Conservation (phyloP, 2,888 invertebrate species). For the Cacoxenus indagator region DNA sequence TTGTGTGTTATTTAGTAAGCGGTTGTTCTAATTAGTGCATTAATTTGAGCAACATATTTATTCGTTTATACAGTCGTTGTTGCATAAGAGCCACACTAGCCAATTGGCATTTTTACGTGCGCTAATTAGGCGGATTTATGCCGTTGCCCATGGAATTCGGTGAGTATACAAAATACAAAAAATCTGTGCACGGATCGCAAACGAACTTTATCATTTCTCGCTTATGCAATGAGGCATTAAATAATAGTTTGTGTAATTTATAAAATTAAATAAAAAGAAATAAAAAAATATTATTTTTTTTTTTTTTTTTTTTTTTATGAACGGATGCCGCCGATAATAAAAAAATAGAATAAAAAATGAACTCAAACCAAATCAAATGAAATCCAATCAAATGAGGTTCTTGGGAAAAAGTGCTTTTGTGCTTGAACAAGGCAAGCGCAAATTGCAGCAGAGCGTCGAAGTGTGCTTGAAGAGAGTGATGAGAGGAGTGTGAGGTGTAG, state of each 20-base stretch:
- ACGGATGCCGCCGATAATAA: too few relatives aligned
- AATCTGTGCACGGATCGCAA: background rate
- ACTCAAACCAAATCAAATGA: background rate
- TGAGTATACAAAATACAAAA: background rate
- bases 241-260: background rate
- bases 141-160: background rate
- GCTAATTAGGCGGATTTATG: conserved; percentile 20
- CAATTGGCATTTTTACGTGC: background rate
- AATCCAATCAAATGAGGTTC: background rate
- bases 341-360: background rate
- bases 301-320: too few relatives aligned
- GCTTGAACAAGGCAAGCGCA: background rate
- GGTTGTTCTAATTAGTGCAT: conserved; percentile 21
- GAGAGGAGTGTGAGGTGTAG: too few relatives aligned
- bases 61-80: too few relatives aligned
- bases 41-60: conserved; percentile 16
- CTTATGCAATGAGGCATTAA: conserved; percentile 7
- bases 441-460: background rate
- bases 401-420: background rate
- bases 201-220: conserved; percentile 11
- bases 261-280: background rate
- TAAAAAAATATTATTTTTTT: too few relatives aligned
- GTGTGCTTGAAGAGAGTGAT: background rate
- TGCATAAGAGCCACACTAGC: background rate
- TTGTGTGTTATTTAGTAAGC: conserved; percentile 23